Conservation (phyloP, 92 coral and sea anemone genomes). For the Epizoanthus illoricatus region DNA sequence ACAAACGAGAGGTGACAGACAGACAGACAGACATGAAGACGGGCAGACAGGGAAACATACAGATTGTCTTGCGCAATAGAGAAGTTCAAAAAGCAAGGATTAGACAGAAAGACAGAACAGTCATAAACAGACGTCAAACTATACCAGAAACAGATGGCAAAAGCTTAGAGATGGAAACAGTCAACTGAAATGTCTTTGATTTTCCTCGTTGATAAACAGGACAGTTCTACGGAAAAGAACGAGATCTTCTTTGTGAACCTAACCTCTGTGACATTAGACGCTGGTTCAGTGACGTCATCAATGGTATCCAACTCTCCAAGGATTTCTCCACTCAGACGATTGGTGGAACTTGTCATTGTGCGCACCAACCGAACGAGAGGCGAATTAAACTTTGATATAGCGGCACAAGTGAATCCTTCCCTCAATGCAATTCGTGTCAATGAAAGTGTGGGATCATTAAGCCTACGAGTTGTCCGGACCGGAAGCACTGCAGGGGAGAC, state of each 20-base stretch:
- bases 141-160: background rate
- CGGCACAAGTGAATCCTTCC: conserved; percentile 52
- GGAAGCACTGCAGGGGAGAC: conserved; percentile 63
- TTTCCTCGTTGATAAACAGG: conserved; percentile 42
- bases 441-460: conserved; percentile 51
- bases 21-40: too few relatives aligned
- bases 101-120: too few relatives aligned
- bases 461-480: conserved; percentile 60
- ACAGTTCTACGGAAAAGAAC: conserved; percentile 54
- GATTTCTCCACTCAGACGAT: conserved; percentile 55
- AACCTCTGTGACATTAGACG: conserved; percentile 68
- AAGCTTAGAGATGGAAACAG: background rate
- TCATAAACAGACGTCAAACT: background rate
- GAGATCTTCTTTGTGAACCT: conserved; percentile 83
- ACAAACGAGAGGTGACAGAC: too few relatives aligned
- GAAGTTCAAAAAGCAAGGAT: too few relatives aligned
- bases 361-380: conserved; percentile 73
- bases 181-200: background rate
- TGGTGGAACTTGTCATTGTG: conserved; percentile 81
- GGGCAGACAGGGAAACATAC: too few relatives aligned
- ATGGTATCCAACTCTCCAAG: conserved; percentile 74
- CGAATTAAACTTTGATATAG: conserved; percentile 77
- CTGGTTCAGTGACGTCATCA: conserved; percentile 55
- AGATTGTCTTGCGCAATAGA: too few relatives aligned
- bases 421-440: conserved; percentile 57